Conservation (phyloP, 2,797 vertebrate species). For the Fistularia commersonii region DNA sequence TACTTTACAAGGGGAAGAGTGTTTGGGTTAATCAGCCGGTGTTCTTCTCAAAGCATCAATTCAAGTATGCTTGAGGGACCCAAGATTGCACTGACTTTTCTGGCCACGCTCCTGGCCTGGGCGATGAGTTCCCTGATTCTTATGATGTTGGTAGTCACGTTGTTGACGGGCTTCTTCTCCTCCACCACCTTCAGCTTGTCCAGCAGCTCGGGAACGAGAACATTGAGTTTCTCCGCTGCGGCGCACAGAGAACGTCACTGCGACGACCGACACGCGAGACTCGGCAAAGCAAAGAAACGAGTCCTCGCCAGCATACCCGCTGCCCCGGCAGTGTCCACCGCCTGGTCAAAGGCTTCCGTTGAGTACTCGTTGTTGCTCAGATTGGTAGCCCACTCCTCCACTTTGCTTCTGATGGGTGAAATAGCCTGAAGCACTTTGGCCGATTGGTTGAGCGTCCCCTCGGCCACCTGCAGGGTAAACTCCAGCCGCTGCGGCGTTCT, state of each 20-base stretch:
- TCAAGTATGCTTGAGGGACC: too few species aligned
- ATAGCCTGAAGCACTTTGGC: constrained; percentile 74
- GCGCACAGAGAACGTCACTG: constrained; percentile 10
- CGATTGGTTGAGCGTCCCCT: constrained; percentile 77
- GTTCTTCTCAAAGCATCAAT: too few species aligned
- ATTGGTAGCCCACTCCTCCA: constrained; percentile 84
- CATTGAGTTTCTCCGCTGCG: constrained; percentile 85
- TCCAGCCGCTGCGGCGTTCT: constrained; percentile 77
- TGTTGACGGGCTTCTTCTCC: constrained; percentile 88
- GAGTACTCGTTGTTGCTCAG: constrained; percentile 82
- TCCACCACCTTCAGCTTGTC: constrained; percentile 88
- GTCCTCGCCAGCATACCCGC: constrained; percentile 75
- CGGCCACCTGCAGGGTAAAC: constrained; percentile 74
- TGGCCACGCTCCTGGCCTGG: constrained; percentile 93
- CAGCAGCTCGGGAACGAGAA: constrained; percentile 86
- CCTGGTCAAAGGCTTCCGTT: constrained; percentile 78
- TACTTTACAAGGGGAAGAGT: too few species aligned
- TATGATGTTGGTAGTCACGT: constrained; percentile 89
- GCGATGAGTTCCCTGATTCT: constrained; percentile 93
- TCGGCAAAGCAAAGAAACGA: too few species aligned
- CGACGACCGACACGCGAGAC: too few species aligned
- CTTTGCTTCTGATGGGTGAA: constrained; percentile 76
- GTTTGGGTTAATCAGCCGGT: too few species aligned
- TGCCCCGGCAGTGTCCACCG: constrained; percentile 81
- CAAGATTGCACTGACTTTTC: constrained; percentile 78